Percentiles rank a stretch among this genome's conserved stretches.
Conservation (phyloP, 1,140 invertebrate species). For the Bombyx mandarina region DNA sequence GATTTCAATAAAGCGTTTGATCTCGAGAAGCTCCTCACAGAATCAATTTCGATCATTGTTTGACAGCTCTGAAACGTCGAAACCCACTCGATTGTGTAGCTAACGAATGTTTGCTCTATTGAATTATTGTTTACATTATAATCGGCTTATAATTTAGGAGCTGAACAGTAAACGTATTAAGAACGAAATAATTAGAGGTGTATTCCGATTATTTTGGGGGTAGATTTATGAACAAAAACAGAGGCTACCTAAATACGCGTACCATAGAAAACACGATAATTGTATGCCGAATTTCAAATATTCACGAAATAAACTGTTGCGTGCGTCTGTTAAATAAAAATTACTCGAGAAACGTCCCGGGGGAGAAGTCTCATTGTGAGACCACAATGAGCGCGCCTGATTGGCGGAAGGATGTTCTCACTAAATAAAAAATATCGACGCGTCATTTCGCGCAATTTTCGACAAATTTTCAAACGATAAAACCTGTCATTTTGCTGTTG, state of each 20-base stretch:
- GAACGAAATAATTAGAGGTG: no score
- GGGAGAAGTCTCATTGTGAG: constrained; percentile 53
- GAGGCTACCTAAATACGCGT: neutral
- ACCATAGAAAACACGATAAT: no score
- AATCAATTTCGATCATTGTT: constrained; percentile 56
- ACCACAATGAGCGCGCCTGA: constrained; percentile 62
- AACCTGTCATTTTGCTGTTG: constrained; percentile 70
- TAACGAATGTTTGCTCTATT: constrained; percentile 16
- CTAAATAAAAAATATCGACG: constrained; percentile 70
- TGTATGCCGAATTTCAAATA: no score
- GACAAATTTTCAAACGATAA: constrained; percentile 70
- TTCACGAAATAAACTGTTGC: constrained; percentile 61
- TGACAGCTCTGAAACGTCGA: constrained; percentile 42
- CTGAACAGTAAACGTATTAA: neutral
- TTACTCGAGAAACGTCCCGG: constrained; percentile 45
- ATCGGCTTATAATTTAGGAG: constrained; percentile 16
- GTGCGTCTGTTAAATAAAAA: constrained; percentile 62
- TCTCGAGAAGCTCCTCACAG: constrained; percentile 35
- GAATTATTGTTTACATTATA: constrained; percentile 21
- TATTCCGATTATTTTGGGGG: no score
- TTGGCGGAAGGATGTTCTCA: constrained; percentile 70
- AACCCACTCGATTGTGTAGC: constrained; percentile 27
- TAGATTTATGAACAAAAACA: no score
- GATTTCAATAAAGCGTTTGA: constrained; percentile 46
- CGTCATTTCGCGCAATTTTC: constrained; percentile 69